Base-by-base conservation (phyloP, 2,797 vertebrate species). In the Thaleichthys pacificus region DNA sequence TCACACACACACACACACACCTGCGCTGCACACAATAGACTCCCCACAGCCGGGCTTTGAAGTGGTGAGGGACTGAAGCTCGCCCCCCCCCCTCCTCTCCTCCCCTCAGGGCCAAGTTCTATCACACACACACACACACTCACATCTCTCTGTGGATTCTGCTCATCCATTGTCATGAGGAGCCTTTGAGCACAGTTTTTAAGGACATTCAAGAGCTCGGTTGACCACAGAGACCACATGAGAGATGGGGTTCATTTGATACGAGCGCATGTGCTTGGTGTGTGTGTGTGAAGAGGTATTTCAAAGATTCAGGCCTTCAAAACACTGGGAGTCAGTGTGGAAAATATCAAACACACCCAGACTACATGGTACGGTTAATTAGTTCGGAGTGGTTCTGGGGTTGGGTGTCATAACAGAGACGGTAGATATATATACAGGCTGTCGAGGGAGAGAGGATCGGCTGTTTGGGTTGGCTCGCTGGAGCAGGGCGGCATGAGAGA, bases 41-140 rank as follows among this genome's bases (percentile, higher is more conserved):
- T 61, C 82, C 78, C 84, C 82, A 86, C 79, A 82, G 84, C 88
- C 76, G 61, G 58, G 76, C 91, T 93, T 93, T 93, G 91, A 94
- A 91, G 92, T 90, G 84, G 86, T 79, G 76, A 83, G 80, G 84
- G 90, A 84, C 80, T 73, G 60, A 77, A 85, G 82, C 81, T 85
- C 86, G 81, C 77, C 77, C 80, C 82, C 87, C 75, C 32, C 32
- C 7, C 32, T 35, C 32, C 32, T 8, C 32, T 35, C 6, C 32
- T 35, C 32, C 32, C 32, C 32, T 35, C 32, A 35, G 6, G 32
- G 5, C 32, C 32, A 6, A 35, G 32, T 35, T 35, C 32, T 35
- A 35, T 35, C 47, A 65, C 64, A 74, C 66, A 24, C 77, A 70
- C 69, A 56, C 51, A 54, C 51, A 54, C 51, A 54, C 51, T 19